Percentiles rank a stretch among this genome's conserved stretches.
Conservation (phyloP, 2,113 vertebrate genomes). For the Typhlomys cinereus region DNA sequence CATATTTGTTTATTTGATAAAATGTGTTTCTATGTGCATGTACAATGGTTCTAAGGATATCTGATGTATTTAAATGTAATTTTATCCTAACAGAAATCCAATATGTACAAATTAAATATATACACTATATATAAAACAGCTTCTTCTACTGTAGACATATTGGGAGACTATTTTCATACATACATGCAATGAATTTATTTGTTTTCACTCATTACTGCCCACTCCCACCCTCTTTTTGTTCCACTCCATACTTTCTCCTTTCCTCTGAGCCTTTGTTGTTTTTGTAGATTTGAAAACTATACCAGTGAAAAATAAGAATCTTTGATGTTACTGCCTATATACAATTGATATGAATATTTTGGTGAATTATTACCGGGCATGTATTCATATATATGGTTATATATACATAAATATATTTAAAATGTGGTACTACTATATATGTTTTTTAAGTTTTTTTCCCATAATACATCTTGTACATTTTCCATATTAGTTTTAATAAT, state of each 20-base stretch:
- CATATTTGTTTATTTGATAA: neutral
- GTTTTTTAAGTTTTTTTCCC: neutral
- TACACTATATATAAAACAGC: neutral
- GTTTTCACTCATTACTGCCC: too few species aligned
- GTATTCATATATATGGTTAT: neutral
- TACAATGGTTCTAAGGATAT: neutral
- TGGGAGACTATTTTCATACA: too few species aligned
- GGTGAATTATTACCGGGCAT: neutral
- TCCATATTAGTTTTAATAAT: slow-evolving; percentile 32
- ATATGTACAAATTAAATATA: neutral
- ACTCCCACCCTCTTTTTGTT: too few species aligned
- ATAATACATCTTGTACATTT: neutral
- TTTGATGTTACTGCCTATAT: neutral
- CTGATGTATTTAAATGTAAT: neutral
- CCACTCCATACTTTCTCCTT: too few species aligned
- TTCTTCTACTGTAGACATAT: neutral
- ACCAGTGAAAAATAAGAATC: neutral
- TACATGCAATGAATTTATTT: too few species aligned
- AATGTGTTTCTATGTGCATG: neutral
- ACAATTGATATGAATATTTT: slow-evolving; percentile 10
- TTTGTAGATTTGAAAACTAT: slow-evolving; percentile 11
- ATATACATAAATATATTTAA: neutral
- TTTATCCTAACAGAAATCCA: neutral
- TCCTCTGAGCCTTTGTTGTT: neutral
- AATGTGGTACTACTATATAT: neutral